These are phyloP conservation scores for Leucopsar rothschildi DNA, from an alignment of 2,113 vertebrate species.

Conservation along the genomic window DNA sequence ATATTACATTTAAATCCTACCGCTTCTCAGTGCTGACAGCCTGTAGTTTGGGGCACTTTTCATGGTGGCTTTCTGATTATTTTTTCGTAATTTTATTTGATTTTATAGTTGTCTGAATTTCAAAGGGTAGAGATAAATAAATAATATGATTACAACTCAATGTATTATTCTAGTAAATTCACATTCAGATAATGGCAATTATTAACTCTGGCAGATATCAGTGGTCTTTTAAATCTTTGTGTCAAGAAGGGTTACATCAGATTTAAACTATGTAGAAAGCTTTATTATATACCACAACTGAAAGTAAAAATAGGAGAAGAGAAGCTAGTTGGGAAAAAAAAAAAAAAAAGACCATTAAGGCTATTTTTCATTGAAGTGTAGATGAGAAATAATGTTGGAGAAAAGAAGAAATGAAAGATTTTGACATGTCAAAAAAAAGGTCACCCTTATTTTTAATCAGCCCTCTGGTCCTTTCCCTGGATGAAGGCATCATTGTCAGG, in stretches of 20 bases:
- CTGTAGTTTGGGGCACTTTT: background rate
- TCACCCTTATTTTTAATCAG: conserved; percentile 33
- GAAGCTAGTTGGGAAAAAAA: background rate
- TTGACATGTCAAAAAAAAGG: conserved; percentile 21
- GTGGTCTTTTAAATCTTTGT: background rate
- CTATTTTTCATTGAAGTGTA: conserved; percentile 4
- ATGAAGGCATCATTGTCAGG: background rate
- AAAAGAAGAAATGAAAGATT: conserved; percentile 43
- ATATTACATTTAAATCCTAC: background rate
- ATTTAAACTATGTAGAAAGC: conserved; percentile 27
- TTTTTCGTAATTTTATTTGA: background rate
- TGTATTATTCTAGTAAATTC: background rate
- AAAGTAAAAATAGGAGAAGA: background rate
- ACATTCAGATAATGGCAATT: background rate
- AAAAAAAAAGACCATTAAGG: background rate
- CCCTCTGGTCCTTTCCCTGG: background rate
- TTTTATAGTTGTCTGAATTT: background rate
- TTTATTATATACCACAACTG: background rate
- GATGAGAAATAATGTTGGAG: background rate
- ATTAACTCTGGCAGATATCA: background rate
- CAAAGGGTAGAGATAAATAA: background rate
- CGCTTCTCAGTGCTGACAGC: background rate
- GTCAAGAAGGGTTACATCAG: conserved; percentile 13
- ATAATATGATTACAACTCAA: background rate
- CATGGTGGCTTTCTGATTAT: background rate